Evolutionary conservation across 2,113 vertebrate species (phyloP), one percentile per base, ranked within the genome.

Genomic region (Lepidothrix coronata): DNA sequence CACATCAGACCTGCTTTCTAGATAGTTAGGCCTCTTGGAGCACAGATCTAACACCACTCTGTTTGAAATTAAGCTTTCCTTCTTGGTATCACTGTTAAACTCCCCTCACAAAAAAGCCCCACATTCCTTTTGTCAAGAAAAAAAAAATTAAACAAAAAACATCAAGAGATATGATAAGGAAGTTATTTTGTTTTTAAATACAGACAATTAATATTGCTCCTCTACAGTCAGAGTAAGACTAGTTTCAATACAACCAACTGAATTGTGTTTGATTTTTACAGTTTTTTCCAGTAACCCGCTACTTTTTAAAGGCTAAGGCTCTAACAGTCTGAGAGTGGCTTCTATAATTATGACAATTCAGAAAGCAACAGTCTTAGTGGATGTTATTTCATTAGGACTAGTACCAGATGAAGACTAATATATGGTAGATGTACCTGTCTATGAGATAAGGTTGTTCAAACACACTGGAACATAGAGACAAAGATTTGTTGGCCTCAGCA

Each of bases 221-320:
- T 33, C 33, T 67, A 81, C 61, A 93, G 88, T 71, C 72, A 93
- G 61, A 93, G 20, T 63, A 83, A 81, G 58, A 37, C 66, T 71
- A 77, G 73, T 43, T 84, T 85, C 83, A 91, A 18, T 51, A 97
- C 71, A 77, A 41, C 55, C 66, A 93, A 79, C 4, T 11, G 44
- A 94, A 68, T 21, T 82, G 76, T 85, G 55, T 81, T 91, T 33
- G 33, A 79, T 67, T 95, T 94, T 89, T 49, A 81, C 2, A 9
- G 11, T 66, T 55, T 89, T n/a, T 67, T 15, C 35, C 46, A 67
- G 63, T 17, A 39, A 61, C 41, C 23, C 12, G 23, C 35, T 51
- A 23, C n/a, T 88, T 86, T 93, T 84, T 90, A 89, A 95, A 92
- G 65, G 77, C 28, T 91, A 74, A 71, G 81, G 89, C 87, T 95